phyloP scores from a whole-genome alignment of 2,113 vertebrate species.

The Glaucomys volans region DNA sequence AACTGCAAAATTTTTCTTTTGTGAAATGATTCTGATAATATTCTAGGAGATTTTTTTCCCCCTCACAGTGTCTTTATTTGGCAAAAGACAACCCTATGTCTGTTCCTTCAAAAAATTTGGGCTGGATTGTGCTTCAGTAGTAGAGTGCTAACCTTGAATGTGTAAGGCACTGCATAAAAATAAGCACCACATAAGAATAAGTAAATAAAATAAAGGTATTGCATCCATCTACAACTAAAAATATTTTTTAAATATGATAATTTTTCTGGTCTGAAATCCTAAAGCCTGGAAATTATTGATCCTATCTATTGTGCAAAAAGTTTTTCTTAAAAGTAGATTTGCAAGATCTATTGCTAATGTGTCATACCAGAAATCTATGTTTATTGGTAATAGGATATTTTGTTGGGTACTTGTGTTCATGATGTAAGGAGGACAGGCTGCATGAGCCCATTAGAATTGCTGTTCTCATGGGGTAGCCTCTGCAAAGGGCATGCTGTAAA shows the following conservation, averaged over 20 bases:
- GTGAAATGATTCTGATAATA: conserved; percentile 32
- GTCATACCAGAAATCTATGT: conserved; percentile 8
- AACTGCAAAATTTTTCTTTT: conserved; percentile 8
- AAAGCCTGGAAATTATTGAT: conserved; percentile 49
- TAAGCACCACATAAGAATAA: too few relatives aligned
- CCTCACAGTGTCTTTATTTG: not conserved
- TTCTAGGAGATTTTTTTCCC: not conserved
- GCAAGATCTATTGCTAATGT: not conserved
- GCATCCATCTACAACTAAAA: too few relatives aligned
- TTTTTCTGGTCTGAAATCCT: conserved; percentile 49
- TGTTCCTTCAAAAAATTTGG: not conserved
- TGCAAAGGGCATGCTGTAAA: not conserved
- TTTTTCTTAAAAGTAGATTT: conserved; percentile 30
- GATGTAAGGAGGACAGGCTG: not conserved
- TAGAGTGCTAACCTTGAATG: too few relatives aligned
- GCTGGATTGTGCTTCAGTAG: too few relatives aligned
- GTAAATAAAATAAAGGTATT: too few relatives aligned
- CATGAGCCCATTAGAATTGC: not conserved
- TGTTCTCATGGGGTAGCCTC: not conserved
- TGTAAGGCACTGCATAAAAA: too few relatives aligned
- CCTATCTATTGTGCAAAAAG: conserved; percentile 34
- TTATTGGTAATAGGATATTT: conserved; percentile 31
- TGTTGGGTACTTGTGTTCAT: not conserved
- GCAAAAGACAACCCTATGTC: conserved; percentile 24
- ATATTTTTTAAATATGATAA: not conserved